A percentile compares a stretch with the other conserved stretches of the same genome.
Evolutionary conservation across 2,888 invertebrate species (phyloP).

Genomic region (Diloba caeruleocephala): DNA sequence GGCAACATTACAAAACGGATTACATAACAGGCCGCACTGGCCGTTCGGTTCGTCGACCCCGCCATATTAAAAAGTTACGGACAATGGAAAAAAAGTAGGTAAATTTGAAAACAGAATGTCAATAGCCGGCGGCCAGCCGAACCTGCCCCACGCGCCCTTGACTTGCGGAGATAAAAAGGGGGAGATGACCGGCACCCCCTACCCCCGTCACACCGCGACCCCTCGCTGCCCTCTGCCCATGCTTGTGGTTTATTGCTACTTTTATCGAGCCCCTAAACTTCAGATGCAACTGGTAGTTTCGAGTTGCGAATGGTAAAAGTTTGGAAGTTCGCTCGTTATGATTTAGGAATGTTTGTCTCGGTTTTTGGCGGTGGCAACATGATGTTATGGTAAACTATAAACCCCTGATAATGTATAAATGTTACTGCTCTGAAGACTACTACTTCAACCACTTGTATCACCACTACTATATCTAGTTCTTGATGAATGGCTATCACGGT

Average conservation of each 20-base stretch:
- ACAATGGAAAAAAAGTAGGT: slow-evolving; percentile 86
- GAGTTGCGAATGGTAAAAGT: slow-evolving; percentile 49
- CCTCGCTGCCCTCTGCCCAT: slow-evolving; percentile 73
- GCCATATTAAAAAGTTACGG: slow-evolving; percentile 86
- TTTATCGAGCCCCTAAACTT: slow-evolving; percentile 77
- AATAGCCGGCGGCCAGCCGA: slow-evolving; percentile 87
- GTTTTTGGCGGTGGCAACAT: slow-evolving; percentile 6
- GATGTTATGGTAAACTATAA: slow-evolving; percentile 11
- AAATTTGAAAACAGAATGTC: slow-evolving; percentile 88
- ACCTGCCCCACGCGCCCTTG: slow-evolving; percentile 89
- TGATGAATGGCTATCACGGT: too few relatives aligned
- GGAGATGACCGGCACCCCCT: slow-evolving; percentile 82
- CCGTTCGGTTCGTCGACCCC: slow-evolving; percentile 82
- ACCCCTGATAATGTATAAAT: too few relatives aligned
- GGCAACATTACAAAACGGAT: slow-evolving; percentile 61
- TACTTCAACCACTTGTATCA: too few relatives aligned
- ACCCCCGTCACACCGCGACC: slow-evolving; percentile 46
- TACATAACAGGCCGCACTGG: slow-evolving; percentile 73
- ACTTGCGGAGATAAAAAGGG: slow-evolving; percentile 87
- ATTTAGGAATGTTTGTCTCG: slow-evolving; percentile 43
- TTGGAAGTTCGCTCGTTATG: slow-evolving; percentile 42
- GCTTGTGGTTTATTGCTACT: slow-evolving; percentile 77
- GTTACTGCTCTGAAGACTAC: too few relatives aligned
- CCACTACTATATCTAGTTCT: too few relatives aligned
- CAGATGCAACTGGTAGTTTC: slow-evolving; percentile 72